Evolutionary conservation across 2,888 invertebrate species (phyloP).

Genomic region (Ernsta delagoae): DNA sequence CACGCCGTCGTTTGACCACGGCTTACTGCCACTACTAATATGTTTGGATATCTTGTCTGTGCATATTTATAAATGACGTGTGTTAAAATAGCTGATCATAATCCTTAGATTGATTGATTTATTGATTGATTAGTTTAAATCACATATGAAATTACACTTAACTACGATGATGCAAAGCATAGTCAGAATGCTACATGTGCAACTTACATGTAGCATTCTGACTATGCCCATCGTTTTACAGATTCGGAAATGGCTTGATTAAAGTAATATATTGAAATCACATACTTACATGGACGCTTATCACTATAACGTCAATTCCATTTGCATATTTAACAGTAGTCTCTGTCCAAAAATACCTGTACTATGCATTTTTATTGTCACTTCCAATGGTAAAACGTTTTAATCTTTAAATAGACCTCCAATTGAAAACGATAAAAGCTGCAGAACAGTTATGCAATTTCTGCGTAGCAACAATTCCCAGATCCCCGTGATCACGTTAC

Average conservation of each 20-base stretch:
- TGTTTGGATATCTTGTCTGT: slow-evolving; percentile 62
- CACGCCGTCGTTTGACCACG: slow-evolving; percentile 48
- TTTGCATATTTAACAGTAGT: no score
- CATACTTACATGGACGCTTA: no score
- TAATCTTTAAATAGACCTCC: slow-evolving; percentile 17
- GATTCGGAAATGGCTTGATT: no score
- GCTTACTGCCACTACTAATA: slow-evolving; percentile 77
- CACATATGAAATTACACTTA: no score
- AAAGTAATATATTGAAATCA: no score
- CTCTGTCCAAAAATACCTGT: no score
- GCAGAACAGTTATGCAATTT: slow-evolving; percentile 26
- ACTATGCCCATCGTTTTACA: not conserved
- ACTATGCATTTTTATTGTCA: not conserved
- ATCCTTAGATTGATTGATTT: no score
- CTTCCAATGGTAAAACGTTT: not conserved
- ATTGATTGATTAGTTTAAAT: no score
- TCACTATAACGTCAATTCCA: no score
- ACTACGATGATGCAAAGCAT: no score
- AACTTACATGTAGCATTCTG: not conserved
- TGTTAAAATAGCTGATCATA: no score
- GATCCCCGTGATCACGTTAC: slow-evolving; percentile 33
- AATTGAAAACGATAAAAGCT: slow-evolving; percentile 29
- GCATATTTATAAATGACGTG: slow-evolving; percentile 47
- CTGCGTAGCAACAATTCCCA: slow-evolving; percentile 31
- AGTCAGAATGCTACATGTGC: no score